Base-by-base conservation (phyloP, 2,797 vertebrate species). In the Chaetophractus vellerosus region DNA sequence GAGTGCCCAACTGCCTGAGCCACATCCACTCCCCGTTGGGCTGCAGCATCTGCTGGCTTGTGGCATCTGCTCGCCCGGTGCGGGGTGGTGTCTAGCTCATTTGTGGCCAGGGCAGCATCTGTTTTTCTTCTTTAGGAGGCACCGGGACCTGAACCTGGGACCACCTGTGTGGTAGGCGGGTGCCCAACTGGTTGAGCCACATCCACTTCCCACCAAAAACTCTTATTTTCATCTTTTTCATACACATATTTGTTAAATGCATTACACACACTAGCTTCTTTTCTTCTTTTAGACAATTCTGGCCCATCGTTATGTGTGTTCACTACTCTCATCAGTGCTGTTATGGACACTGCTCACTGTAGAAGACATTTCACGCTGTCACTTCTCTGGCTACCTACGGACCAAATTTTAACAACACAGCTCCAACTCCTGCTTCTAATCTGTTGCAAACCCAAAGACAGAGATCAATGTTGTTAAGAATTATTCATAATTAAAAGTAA, bases 381-480 rank as follows among this genome's bases (percentile, higher is more conserved):
- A 1, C 16, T 52, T 15, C 6, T 23, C 74, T 16, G 24, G 48
- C 61, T 10, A 8, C 3, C 12, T 19, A 16, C 6, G 19, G 69
- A 26, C 64, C 36, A 6, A 9, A 28, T 5, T 2, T 3, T 8
- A 68, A 36, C 12, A 24, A 26, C 0, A 0, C 1, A 2, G 31
- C 28, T 55, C 72, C 72, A n/a, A 10, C 15, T 18, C 33, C 7
- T 6, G 23, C 21, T 81, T 26, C 19, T 7, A 26, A 11, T 31
- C 16, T 21, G 38, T 28, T 64, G 64, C n/a, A 41, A 61, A 8
- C 14, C 12, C 0, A 28, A 23, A 69, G 36, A 19, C 48, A 18
- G 15, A 63, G 41, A 38, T 38, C 57, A 9, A 6, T 4, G 9
- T 16, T 19, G 36, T 28, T 68, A 50, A 31, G 61, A 24, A 74